Base-by-base conservation (phyloP, 2,797 vertebrate genomes). In the Melanotaenia pygmaea region DNA sequence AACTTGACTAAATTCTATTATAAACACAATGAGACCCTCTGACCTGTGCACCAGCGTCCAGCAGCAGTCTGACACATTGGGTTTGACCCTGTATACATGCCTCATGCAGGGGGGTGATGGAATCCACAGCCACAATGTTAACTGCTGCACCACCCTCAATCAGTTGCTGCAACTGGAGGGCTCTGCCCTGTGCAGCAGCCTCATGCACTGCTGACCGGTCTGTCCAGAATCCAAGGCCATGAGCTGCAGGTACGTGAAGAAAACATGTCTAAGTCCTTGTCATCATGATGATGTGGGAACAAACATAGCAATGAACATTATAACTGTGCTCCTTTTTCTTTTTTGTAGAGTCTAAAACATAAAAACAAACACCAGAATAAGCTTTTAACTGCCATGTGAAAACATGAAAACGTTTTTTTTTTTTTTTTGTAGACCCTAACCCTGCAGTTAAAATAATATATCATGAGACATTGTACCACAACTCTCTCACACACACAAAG, bases 51-150 rank as follows among this genome's bases (percentile, higher is more conserved):
- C 98, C 98, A 0, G 98, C 97, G 0, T 93, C 92, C 83, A 99
- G 92, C 80, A 99, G 94, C 76, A 99, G 88, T 24, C 95, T 89
- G 67, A 96, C 97, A 0, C 97, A 99, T 54, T 95, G 95, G 0
- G 93, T 91, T 81, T 98, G 98, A 13, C 98, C 97, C n/a, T 95
- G 82, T 70, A 97, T 93, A 54, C 97, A 97, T 0, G 98, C 97
- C 50, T 97, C 97, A 0, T 99, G 98, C 77, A 99, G 80, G 0
- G 98, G 97, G 0, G 98, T 99, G 87, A 99, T 97, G 43, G 97
- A 98, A 91, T 99, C 97, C 3, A 96, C 94, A 0, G 96, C 97
- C 77, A 98, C 95, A 0, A 95, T 92, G 77, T 99, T 98, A 18
- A 99, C 97, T 0, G 96, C 96, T 7, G 97, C 96, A 0, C 98